A percentile compares a stretch with the other conserved stretches of the same genome.
Evolutionary conservation across 2,797 vertebrate genomes (phyloP).

Genomic region (Phaenicophaeus curvirostris): DNA sequence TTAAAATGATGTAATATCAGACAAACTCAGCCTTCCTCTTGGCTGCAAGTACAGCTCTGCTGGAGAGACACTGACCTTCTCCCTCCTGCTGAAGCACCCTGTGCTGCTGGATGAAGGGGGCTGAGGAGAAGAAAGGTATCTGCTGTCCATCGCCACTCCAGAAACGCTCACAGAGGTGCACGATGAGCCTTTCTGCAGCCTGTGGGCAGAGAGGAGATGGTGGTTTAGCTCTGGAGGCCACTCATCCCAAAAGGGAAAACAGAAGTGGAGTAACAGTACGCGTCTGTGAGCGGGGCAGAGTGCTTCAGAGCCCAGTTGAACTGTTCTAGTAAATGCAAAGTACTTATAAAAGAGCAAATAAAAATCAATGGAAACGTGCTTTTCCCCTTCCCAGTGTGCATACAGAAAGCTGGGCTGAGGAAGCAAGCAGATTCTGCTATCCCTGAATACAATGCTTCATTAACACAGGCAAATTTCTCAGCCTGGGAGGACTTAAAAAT

Average conservation of each 20-base stretch:
- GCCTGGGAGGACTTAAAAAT: not conserved
- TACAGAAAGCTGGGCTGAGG: not conserved
- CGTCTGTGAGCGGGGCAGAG: not conserved
- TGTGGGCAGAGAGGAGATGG: not conserved
- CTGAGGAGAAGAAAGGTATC: not conserved
- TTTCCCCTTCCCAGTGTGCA: not conserved
- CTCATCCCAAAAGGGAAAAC: not conserved
- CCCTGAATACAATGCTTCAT: fast-evolving
- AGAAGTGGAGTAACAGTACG: not conserved
- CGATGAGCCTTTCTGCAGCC: not conserved
- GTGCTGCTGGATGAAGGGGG: fast-evolving
- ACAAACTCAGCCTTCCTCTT: not conserved
- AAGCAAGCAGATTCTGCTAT: not conserved
- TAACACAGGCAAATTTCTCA: not conserved
- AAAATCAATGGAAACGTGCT: not conserved
- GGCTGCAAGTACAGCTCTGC: not conserved
- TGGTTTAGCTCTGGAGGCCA: not conserved
- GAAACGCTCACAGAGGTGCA: not conserved
- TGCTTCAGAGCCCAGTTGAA: not conserved
- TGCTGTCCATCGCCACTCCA: not conserved
- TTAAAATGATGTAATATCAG: not conserved
- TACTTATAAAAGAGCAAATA: conserved; percentile 12
- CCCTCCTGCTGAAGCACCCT: not conserved
- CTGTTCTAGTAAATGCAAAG: not conserved
- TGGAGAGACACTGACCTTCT: not conserved